phyloP scores from a whole-genome alignment of 2,888 invertebrate species.

The Alviniconcha strummeri region DNA sequence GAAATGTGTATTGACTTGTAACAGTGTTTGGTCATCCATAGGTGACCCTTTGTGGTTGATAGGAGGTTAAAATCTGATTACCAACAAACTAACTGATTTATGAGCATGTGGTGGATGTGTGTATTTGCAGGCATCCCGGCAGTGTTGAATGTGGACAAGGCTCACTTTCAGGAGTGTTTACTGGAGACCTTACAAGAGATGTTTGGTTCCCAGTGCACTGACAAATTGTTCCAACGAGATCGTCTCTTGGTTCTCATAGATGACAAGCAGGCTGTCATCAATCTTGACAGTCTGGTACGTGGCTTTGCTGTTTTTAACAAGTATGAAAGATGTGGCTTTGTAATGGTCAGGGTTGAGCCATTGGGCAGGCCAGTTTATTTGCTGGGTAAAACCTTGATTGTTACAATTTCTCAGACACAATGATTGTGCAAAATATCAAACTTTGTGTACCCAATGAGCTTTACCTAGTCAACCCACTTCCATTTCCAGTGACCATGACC shows the following conservation, averaged over 20 bases:
- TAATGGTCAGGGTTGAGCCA: background rate
- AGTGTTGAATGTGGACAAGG: slow-evolving; percentile 86
- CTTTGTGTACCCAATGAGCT: background rate
- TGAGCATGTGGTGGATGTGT: background rate
- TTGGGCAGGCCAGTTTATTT: background rate
- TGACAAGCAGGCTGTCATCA: slow-evolving; percentile 89
- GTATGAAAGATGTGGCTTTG: background rate
- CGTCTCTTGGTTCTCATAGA: slow-evolving; percentile 89
- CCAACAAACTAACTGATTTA: too few relatives aligned
- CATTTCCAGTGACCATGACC: too few relatives aligned
- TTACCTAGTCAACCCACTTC: background rate
- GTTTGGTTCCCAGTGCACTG: slow-evolving; percentile 95
- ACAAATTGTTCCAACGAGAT: slow-evolving; percentile 94
- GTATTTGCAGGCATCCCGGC: slow-evolving; percentile 55
- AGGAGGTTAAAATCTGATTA: too few relatives aligned
- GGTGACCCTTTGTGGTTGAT: too few relatives aligned
- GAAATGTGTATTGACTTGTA: too few relatives aligned
- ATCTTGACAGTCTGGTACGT: slow-evolving; percentile 84
- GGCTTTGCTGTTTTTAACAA: background rate
- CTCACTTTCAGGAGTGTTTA: slow-evolving; percentile 92
- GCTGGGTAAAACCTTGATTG: background rate
- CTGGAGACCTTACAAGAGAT: slow-evolving; percentile 94
- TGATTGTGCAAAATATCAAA: background rate
- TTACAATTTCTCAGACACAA: too few relatives aligned
- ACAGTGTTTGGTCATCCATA: too few relatives aligned